Conservation (phyloP, 2,888 invertebrate species). For the Chromoteleia sp. region DNA sequence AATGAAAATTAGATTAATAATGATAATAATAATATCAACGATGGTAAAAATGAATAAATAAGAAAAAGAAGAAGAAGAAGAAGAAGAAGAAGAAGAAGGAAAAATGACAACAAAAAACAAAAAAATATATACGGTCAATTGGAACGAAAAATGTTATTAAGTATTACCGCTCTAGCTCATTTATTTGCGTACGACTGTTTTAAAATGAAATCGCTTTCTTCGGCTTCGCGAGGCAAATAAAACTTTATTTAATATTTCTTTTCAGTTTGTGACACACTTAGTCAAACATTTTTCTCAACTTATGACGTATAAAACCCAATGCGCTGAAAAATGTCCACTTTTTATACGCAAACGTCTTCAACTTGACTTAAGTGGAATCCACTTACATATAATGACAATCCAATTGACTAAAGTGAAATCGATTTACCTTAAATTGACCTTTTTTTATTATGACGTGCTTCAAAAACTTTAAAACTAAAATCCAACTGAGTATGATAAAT, state of each 20-base stretch:
- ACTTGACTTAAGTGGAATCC: conserved; percentile 68
- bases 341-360: conserved; percentile 66
- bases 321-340: conserved; percentile 63
- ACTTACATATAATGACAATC: conserved; percentile 67
- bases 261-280: conserved; percentile 56
- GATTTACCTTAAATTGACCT: conserved; percentile 68
- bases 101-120: neutral
- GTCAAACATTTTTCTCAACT: conserved; percentile 65
- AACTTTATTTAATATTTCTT: conserved; percentile 64
- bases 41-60: neutral
- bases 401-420: conserved; percentile 70
- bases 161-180: neutral
- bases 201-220: conserved; percentile 11
- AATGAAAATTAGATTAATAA: conserved; percentile 17
- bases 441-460: conserved; percentile 63
- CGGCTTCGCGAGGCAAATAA: conserved; percentile 36
- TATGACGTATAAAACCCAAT: conserved; percentile 55
- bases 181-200: conserved; percentile 34
- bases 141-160: conserved; percentile 18
- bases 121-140: neutral
- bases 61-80: neutral
- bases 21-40: conserved; percentile 19
- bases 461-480: conserved; percentile 59
- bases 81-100: neutral
- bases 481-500: conserved; percentile 61